These are phyloP conservation scores for Darevskia mixta DNA, from an alignment of 2,797 vertebrate genomes.

Conservation along the genomic window DNA sequence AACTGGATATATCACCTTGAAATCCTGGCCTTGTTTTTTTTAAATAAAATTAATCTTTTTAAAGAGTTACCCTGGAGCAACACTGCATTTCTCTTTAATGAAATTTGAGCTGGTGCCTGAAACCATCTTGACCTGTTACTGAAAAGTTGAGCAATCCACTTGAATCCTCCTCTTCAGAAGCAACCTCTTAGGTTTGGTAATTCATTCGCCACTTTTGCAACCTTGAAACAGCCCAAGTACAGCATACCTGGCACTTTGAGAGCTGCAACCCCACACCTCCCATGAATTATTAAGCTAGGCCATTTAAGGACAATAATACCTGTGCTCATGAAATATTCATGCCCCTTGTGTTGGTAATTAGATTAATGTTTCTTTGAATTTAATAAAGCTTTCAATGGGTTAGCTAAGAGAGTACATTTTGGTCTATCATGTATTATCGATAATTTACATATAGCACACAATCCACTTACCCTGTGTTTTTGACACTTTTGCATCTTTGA, in stretches of 20 bases:
- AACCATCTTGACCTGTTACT: slow-evolving; percentile 63
- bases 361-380: slow-evolving; percentile 76
- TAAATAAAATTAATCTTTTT: slow-evolving; percentile 3
- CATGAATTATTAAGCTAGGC: slow-evolving; percentile 79
- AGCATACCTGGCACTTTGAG: slow-evolving; percentile 60
- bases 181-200: slow-evolving; percentile 64
- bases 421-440: slow-evolving; percentile 71
- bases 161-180: slow-evolving; percentile 57
- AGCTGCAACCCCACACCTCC: slow-evolving; percentile 75
- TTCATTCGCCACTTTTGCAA: slow-evolving; percentile 50
- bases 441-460: slow-evolving; percentile 74
- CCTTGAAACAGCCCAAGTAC: slow-evolving; percentile 51
- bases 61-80: slow-evolving; percentile 26
- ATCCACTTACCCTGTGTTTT: slow-evolving; percentile 61
- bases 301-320: slow-evolving; percentile 73
- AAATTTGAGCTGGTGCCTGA: slow-evolving; percentile 49
- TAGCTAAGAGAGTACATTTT: slow-evolving; percentile 66
- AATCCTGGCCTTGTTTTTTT: slow-evolving; percentile 12
- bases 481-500: slow-evolving; percentile 63
- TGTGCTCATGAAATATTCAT: slow-evolving; percentile 75
- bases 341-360: slow-evolving; percentile 73
- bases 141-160: slow-evolving; percentile 61
- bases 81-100: slow-evolving; percentile 39
- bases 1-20: not conserved
- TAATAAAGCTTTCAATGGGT: slow-evolving; percentile 72